Evolutionary conservation across 2,113 vertebrate genomes (phyloP).

Genomic region (Macquaria australasica): DNA sequence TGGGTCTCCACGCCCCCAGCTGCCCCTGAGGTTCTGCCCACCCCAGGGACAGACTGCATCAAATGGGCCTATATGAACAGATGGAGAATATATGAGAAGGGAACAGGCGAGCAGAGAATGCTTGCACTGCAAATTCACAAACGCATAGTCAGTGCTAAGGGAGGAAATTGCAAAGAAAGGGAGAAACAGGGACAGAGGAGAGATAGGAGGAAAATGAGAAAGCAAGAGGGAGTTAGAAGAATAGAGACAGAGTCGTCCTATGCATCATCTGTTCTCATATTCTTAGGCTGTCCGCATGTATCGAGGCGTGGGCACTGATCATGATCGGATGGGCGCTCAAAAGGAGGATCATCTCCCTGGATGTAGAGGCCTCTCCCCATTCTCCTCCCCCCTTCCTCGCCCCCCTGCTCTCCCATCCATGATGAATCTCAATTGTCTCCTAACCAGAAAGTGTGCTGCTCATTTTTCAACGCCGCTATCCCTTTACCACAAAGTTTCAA

Average conservation of each 20-base stretch:
- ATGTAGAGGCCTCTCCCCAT: constrained; percentile 37
- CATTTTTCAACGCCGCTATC: constrained; percentile 61
- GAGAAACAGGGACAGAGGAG: constrained; percentile 24
- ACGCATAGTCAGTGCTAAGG: constrained; percentile 28
- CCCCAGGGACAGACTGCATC: constrained; percentile 44
- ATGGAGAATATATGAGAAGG: constrained; percentile 59
- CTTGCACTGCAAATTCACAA: constrained; percentile 61
- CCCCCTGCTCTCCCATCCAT: constrained; percentile 51
- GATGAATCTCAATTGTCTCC: constrained; percentile 70
- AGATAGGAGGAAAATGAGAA: constrained; percentile 24
- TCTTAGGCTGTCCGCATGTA: constrained; percentile 48
- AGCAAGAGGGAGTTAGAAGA: constrained; percentile 12
- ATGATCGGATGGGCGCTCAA: constrained; percentile 59
- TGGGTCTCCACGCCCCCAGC: constrained; percentile 47
- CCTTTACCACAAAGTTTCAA: constrained; percentile 60
- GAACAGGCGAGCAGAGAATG: constrained; percentile 45
- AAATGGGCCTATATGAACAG: constrained; percentile 50
- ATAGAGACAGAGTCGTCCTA: constrained; percentile 24
- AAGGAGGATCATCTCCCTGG: constrained; percentile 57
- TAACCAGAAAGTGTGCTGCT: constrained; percentile 58
- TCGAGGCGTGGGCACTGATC: constrained; percentile 52
- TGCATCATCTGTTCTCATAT: constrained; percentile 57
- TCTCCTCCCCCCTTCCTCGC: background rate
- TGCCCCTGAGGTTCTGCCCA: constrained; percentile 57
- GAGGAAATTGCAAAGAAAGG: constrained; percentile 47